Base-by-base conservation (phyloP, 2,113 vertebrate species). In the Alligator sinensis region DNA sequence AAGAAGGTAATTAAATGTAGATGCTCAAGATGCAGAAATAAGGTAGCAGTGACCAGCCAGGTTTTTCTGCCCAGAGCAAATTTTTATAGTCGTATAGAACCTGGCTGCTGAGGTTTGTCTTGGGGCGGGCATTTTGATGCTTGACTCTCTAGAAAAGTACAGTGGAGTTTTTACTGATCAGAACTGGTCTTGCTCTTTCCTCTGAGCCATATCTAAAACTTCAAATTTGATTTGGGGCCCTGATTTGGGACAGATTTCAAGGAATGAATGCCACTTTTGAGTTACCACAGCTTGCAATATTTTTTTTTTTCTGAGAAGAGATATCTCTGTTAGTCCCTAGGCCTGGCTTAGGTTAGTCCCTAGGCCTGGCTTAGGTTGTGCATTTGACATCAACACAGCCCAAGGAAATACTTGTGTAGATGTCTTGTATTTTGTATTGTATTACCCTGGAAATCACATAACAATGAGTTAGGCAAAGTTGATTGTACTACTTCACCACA, bases 131-230 rank as follows among this genome's bases (percentile, higher is more conserved):
- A 72, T 47, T 11, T 13, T 38, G n/a, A 22, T 2, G 1, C 1
- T 61, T 19, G 47, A 47, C 27, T 1, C 14, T 81, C 7, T 9
- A 11, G 54, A 5, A 77, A 22, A 81, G 5, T 1, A 0, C 55
- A 34, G 2, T 0, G 3, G 3, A 19, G 0, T 18, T 4, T 60
- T 47, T 2, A 2, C 21, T 62, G 12, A 2, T 17, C 6, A 25
- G 4, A 62, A 62, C 22, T 62, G 24, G 61, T 25, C 61, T 24
- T 11, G 22, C 22, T 62, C 61, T 62, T 25, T 62, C 25, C 61
- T 11, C 24, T 47, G 47, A 47, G 47, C 22, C 25, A 21, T 11
- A 11, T 62, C 61, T 62, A 25, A 62, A 62, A 62, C 22, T 21
- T 25, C 21, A 62, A 62, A 62, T 25, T 62, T 25, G 9, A 24